Percentiles rank a stretch among this genome's conserved stretches.
Conservation (phyloP, 2,888 invertebrate genomes). For the Willowsia nigromaculata region DNA sequence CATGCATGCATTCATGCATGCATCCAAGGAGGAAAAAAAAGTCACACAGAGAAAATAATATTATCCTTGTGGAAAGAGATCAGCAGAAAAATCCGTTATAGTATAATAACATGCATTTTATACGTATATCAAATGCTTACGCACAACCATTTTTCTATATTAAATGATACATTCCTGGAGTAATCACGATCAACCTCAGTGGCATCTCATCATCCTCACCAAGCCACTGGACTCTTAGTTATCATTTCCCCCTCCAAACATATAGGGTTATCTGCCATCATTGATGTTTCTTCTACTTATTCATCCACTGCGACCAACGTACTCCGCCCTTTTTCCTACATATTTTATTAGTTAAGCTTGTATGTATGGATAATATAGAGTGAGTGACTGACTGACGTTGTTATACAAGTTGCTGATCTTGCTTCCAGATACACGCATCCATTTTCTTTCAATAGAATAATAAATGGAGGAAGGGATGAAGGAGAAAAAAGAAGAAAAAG, state of each 20-base stretch:
- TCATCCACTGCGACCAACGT: neutral
- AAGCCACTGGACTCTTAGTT: neutral
- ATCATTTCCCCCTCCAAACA: neutral
- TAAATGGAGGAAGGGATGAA: neutral
- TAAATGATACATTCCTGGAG: conserved; percentile 17
- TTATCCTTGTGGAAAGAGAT: neutral
- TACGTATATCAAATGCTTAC: neutral
- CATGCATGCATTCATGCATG: neutral
- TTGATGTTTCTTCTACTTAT: too few relatives aligned
- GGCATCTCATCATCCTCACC: neutral
- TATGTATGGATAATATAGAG: too few relatives aligned
- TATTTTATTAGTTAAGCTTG: too few relatives aligned
- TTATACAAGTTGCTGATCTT: conserved; percentile 36
- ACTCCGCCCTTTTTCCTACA: conserved; percentile 27
- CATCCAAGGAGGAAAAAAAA: conserved; percentile 14
- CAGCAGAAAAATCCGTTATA: neutral
- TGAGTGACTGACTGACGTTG: conserved; percentile 24
- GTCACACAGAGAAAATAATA: neutral
- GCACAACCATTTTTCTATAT: neutral
- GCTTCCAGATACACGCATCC: conserved; percentile 30
- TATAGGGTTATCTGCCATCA: neutral
- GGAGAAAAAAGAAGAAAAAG: neutral
- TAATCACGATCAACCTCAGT: conserved; percentile 11
- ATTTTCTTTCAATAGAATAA: conserved; percentile 44
- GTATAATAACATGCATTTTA: neutral